These are phyloP conservation scores for Malurus leucopterus DNA, from an alignment of 2,797 vertebrate species.

Conservation along the genomic window DNA sequence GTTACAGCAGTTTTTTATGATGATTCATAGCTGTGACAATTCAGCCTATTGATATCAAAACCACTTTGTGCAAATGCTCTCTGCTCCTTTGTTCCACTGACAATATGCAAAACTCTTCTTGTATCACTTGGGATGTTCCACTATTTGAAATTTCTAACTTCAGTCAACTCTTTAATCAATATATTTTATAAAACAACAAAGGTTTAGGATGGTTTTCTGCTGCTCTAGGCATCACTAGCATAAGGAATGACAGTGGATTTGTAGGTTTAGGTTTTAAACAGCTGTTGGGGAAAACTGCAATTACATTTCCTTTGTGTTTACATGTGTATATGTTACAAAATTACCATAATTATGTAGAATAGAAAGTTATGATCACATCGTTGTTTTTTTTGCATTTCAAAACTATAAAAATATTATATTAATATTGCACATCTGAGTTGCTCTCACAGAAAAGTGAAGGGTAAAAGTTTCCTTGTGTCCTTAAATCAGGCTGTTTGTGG, in stretches of 20 bases:
- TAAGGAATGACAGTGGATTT: neutral
- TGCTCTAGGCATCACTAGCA: neutral
- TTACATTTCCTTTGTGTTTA: constrained; percentile 59
- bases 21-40: constrained; percentile 39
- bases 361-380: constrained; percentile 51
- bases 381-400: constrained; percentile 37
- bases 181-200: neutral
- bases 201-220: neutral
- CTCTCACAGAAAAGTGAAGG: neutral
- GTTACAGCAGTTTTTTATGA: neutral
- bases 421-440: neutral
- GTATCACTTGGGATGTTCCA: neutral
- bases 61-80: neutral
- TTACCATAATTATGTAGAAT: constrained; percentile 65
- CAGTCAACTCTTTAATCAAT: neutral
- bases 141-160: neutral
- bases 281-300: constrained; percentile 46
- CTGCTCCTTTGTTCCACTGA: constrained; percentile 1
- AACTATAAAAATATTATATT: neutral
- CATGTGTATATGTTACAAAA: constrained; percentile 55
- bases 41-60: constrained; percentile 35
- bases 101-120: neutral
- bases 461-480: neutral
- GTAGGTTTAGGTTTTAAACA: constrained; percentile 13
- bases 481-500: neutral